These are phyloP conservation scores for Clupea harengus DNA, from an alignment of 2,113 vertebrate genomes.

Conservation along the genomic window DNA sequence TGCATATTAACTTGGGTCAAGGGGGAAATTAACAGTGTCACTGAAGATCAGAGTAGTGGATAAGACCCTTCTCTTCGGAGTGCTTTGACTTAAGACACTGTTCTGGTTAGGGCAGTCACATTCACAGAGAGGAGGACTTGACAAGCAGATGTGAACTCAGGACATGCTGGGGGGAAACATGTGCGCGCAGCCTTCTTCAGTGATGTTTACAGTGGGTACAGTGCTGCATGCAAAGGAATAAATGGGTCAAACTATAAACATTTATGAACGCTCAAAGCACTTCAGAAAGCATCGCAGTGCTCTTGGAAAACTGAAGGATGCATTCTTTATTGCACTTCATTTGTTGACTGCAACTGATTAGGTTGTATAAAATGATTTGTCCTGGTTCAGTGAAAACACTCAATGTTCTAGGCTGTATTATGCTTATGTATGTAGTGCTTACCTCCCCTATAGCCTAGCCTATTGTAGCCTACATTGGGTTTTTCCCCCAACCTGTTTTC, in stretches of 20 bases:
- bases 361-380: background rate
- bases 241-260: background rate
- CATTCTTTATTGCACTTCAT: constrained; percentile 5
- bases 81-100: constrained; percentile 17
- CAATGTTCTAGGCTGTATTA: background rate
- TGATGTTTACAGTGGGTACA: background rate
- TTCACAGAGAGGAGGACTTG: background rate
- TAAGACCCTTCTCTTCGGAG: constrained; percentile 12
- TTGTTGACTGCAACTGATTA: background rate
- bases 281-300: background rate
- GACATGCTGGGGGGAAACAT: background rate
- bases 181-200: background rate
- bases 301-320: background rate
- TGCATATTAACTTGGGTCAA: constrained; percentile 25
- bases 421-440: background rate
- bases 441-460: background rate
- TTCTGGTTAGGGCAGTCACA: constrained; percentile 5
- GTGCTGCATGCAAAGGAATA: constrained; percentile 5
- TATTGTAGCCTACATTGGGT: background rate
- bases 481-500: background rate
- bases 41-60: background rate
- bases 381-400: background rate
- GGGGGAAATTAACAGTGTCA: constrained; percentile 35
- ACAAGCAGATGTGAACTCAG: background rate
- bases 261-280: background rate